Percentiles rank a stretch among this genome's conserved stretches.
phyloP scores from a whole-genome alignment of 2,113 vertebrate genomes.

The Oxyruncus cristatus region DNA sequence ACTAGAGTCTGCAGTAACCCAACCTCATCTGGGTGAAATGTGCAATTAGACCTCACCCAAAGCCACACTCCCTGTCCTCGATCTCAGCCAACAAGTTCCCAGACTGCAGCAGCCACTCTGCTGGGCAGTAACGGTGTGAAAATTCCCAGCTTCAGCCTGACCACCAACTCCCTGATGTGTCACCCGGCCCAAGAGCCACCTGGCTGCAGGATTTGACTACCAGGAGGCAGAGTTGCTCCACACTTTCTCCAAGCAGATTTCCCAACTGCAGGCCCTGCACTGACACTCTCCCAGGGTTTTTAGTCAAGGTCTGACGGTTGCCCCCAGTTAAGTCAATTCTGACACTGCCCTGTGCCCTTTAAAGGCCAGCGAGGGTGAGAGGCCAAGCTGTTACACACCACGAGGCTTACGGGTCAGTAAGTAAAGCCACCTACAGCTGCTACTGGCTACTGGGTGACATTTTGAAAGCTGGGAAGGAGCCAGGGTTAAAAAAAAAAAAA shows the following conservation, averaged over 20 bases:
- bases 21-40: not conserved
- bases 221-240: not conserved
- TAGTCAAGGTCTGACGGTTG: not conserved
- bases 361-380: not conserved
- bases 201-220: not conserved
- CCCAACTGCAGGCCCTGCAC: not conserved
- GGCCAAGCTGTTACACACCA: not conserved
- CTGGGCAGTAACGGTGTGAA: rapidly evolving
- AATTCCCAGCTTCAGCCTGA: not conserved
- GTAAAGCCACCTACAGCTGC: not conserved
- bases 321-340: not conserved
- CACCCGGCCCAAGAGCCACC: not conserved
- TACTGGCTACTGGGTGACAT: slow-evolving; percentile 43
- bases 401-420: not conserved
- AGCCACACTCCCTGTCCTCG: not conserved
- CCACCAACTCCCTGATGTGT: not conserved
- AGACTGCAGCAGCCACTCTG: not conserved
- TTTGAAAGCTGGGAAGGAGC: slow-evolving; percentile 2
- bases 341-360: not conserved
- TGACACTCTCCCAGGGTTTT: not conserved
- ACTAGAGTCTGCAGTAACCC: not conserved
- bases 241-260: not conserved
- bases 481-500: not conserved
- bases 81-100: not conserved
- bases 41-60: not conserved